A percentile compares a stretch with the other conserved stretches of the same genome.
phyloP scores from a whole-genome alignment of 1,140 invertebrate species.

The Leptinotarsa lineolata region DNA sequence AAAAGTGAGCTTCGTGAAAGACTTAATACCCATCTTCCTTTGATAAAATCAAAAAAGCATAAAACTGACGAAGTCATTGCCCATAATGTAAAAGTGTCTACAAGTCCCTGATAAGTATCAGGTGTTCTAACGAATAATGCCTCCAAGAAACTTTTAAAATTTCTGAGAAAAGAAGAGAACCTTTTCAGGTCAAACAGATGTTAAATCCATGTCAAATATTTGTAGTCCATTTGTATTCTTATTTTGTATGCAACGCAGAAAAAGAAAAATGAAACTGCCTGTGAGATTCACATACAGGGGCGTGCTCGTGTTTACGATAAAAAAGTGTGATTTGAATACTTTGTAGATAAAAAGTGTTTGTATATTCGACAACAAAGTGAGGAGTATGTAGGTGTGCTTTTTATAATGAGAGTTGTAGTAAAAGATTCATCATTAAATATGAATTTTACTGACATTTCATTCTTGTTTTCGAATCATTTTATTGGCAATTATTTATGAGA shows the following conservation, averaged over 20 bases:
- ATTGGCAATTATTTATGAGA: too few relatives aligned
- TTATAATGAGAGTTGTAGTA: too few relatives aligned
- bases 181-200: constrained; percentile 15
- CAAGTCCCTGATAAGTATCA: constrained; percentile 9
- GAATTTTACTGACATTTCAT: too few relatives aligned
- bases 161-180: constrained; percentile 15
- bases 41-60: constrained; percentile 17
- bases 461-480: too few relatives aligned
- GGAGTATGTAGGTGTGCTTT: too few relatives aligned
- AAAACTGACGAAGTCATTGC: constrained; percentile 14
- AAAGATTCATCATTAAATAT: too few relatives aligned
- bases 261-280: constrained; percentile 1
- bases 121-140: constrained; percentile 11
- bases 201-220: constrained; percentile 16
- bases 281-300: constrained; percentile 4
- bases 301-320: neutral
- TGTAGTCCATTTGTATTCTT: constrained; percentile 9
- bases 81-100: constrained; percentile 14
- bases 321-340: constrained; percentile 3
- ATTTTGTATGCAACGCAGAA: constrained; percentile 7
- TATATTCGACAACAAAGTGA: too few relatives aligned
- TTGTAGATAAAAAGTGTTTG: neutral
- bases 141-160: constrained; percentile 18
- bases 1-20: constrained; percentile 2
- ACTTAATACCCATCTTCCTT: constrained; percentile 8